Evolutionary conservation across 2,888 invertebrate genomes (phyloP), one percentile per base, ranked within the genome.

Genomic region (Conus canariensis): DNA sequence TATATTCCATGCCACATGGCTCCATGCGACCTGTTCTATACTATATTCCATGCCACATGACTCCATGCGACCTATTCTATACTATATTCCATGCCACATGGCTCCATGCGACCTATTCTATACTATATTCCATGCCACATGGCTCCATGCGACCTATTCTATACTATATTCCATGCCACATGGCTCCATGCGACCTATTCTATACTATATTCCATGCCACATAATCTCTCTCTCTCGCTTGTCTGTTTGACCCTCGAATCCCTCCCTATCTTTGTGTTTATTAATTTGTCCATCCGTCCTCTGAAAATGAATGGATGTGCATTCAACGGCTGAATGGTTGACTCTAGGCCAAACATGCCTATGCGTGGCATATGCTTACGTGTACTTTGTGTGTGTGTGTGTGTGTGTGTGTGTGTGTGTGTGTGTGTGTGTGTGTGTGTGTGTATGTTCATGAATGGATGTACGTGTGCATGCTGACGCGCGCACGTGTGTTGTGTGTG

Each of bases 351-450:
- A 64, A 16, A 1, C 60, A 64, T 1, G 8, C 4, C 0, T 64
- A 16, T 64, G 60, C 16, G 60, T 64, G 60, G 45, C 2, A 45
- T 45, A 4, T 70, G 22, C 22, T 0, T 14, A 22, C 2, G 70
- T 70, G 60, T 70, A 70, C 16, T 22, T 70, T 7, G 22, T 22
- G 70, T 70, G 70, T 70, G 70, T 70, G 70, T 22, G 70, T 16
- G 70, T 22, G 70, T 70, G 22, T 70, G 70, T 22, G 19, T 70
- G 22, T 70, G 70, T 70, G 70, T 70, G 70, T 70, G 70, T 70
- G 70, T 70, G 70, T 70, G 70, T 70, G 70, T 70, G 70, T 70
- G 70, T 70, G 70, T 70, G 70, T 70, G 70, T 70, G 70, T 70
- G 70, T 70, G 67, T 70, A 19, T 70, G 70, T 70, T 14, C 22